These are phyloP conservation scores for Diplodus puntazzo DNA, from an alignment of 2,797 vertebrate species.

Conservation along the genomic window DNA sequence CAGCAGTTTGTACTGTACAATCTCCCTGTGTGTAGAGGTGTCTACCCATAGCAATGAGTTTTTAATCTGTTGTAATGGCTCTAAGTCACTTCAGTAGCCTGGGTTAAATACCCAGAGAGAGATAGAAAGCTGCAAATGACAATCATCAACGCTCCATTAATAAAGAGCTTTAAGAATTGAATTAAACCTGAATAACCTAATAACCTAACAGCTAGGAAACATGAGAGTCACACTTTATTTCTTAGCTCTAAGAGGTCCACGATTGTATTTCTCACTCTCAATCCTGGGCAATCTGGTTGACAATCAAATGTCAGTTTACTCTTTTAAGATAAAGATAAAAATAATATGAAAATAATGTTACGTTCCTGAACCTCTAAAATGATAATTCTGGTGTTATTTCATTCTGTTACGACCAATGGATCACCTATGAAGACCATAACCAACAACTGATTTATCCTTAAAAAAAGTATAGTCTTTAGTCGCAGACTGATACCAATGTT, in stretches of 20 bases:
- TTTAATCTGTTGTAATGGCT: slow-evolving; percentile 75
- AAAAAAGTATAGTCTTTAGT: not conserved
- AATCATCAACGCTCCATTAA: slow-evolving; percentile 86
- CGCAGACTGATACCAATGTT: not conserved
- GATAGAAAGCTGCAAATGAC: slow-evolving; percentile 91
- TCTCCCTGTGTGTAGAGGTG: slow-evolving; percentile 66
- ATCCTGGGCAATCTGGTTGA: slow-evolving; percentile 43
- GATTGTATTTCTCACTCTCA: slow-evolving; percentile 58
- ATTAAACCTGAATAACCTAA: slow-evolving; percentile 94
- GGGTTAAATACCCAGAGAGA: slow-evolving; percentile 80
- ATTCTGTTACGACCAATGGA: slow-evolving; percentile 21
- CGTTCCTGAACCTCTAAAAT: slow-evolving; percentile 16
- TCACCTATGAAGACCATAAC: slow-evolving; percentile 19
- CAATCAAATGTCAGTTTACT: slow-evolving; percentile 18
- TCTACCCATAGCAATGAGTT: slow-evolving; percentile 62
- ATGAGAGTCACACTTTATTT: slow-evolving; percentile 75
- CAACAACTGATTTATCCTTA: not conserved
- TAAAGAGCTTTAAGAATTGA: slow-evolving; percentile 83
- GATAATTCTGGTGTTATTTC: slow-evolving; percentile 23
- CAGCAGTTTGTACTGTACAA: slow-evolving; percentile 71
- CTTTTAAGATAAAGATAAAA: not conserved
- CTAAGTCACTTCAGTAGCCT: slow-evolving; percentile 82
- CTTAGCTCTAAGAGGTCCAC: slow-evolving; percentile 44
- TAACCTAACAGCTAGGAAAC: slow-evolving; percentile 73
- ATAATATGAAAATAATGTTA: slow-evolving; percentile 4